A percentile compares a stretch with the other conserved stretches of the same genome.
These are phyloP conservation scores for Diuraphis noxia DNA, from an alignment of 1,140 invertebrate species.

Conservation along the genomic window DNA sequence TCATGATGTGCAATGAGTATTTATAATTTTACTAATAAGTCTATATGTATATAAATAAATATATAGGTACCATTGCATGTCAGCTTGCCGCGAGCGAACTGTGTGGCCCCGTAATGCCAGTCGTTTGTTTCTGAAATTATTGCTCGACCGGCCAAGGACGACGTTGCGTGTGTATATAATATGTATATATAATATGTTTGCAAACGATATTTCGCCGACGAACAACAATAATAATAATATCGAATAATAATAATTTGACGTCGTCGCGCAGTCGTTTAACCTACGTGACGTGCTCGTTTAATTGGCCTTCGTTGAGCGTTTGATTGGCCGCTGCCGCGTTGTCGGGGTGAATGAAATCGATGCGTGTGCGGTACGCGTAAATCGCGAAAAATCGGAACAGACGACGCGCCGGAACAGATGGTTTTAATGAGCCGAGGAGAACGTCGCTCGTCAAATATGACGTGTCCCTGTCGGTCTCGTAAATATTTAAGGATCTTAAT, in stretches of 20 bases:
- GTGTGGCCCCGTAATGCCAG: neutral
- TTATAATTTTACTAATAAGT: neutral
- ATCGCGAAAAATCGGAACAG: slow-evolving; percentile 28
- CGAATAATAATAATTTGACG: slow-evolving; percentile 40
- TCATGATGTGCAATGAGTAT: too few relatives aligned
- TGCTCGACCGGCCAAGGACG: slow-evolving; percentile 19
- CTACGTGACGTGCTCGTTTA: slow-evolving; percentile 28
- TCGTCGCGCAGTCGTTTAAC: slow-evolving; percentile 20
- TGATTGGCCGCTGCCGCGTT: neutral
- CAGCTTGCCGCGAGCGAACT: neutral
- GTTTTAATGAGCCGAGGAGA: slow-evolving; percentile 39
- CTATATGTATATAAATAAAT: too few relatives aligned
- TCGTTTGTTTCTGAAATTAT: slow-evolving; percentile 10
- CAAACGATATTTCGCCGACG: slow-evolving; percentile 7
- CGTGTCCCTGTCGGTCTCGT: neutral
- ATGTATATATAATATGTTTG: neutral
- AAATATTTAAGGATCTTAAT: neutral
- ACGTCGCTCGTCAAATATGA: neutral
- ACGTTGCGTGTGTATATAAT: neutral
- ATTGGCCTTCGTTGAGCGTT: slow-evolving; percentile 13
- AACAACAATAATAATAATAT: slow-evolving; percentile 9
- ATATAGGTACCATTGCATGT: neutral
- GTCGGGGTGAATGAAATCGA: slow-evolving; percentile 1
- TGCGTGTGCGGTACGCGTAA: slow-evolving; percentile 28
- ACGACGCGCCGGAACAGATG: slow-evolving; percentile 41